Base-by-base conservation (phyloP, 2,888 invertebrate species). In the Phyto melanocephala region DNA sequence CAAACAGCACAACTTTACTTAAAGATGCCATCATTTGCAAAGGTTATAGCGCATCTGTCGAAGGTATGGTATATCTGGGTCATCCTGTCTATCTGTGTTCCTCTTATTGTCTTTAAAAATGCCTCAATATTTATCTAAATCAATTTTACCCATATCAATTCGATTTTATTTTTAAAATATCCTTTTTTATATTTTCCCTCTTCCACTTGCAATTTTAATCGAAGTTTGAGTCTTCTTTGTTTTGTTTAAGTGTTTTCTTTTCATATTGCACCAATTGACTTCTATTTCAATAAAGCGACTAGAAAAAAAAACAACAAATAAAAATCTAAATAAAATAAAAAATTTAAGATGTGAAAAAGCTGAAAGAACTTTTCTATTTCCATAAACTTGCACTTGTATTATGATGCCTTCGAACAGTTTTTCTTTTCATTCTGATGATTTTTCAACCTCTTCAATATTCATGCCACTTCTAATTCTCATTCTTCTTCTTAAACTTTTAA, bases 261-360 rank as follows among this genome's bases (percentile, higher is more conserved):
- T 60, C 65, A 79, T 71, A 58, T 67, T 71, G 54, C 24, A 71
- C 17, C 82, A 79, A 82, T 82, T 82, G 82, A 82, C 79, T 79
- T 79, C 71, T 40, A 75, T 65, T 79, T 60, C 60, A 67, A 75
- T 79, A 54, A 79, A 70, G 65, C 56, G 45, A 56, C n/a, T n/a
- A 63, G 35, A 63, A 78, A 28, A 56, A 65, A 67, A 47, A 24
- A 58, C 33, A 7, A n/a, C 11, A 37, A 37, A 11, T n/a, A 60
- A 50, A 60, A 52, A n/a, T 28, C 28, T 28, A 67, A 67, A 58
- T 42, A 42, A 60, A 60, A 28, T 6, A 17, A 54, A 50, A 5
- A 56, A n/a, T 15, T 15, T 33, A 28, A 10, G n/a, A 56, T 35
- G 10, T 50, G 13, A 37, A 72, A 17, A 7, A 52, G 52, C 11